Evolutionary conservation across 2,113 vertebrate species (phyloP).

Genomic region (Centropristis striata): DNA sequence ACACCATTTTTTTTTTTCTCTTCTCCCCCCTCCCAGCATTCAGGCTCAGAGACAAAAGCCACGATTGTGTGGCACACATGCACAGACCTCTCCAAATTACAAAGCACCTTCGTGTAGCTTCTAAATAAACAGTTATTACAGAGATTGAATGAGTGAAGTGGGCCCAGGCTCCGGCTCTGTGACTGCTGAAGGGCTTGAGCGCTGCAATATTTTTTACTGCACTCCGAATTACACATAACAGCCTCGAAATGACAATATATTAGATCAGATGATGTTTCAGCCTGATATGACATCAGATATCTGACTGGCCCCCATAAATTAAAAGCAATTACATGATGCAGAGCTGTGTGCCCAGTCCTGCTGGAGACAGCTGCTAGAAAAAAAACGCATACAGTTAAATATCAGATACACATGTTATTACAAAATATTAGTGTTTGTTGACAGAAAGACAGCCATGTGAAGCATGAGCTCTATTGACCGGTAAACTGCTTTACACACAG

Average conservation of each 20-base stretch:
- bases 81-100: neutral
- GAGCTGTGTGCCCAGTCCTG: neutral
- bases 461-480: neutral
- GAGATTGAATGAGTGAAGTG: neutral
- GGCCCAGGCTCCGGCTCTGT: neutral
- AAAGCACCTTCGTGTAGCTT: neutral
- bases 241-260: neutral
- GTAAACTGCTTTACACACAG: neutral
- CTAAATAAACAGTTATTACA: neutral
- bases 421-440: neutral
- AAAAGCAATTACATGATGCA: neutral
- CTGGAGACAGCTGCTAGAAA: neutral
- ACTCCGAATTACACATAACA: neutral
- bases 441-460: neutral
- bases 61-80: neutral
- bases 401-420: neutral
- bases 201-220: neutral
- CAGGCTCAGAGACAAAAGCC: neutral
- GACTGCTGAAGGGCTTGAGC: neutral
- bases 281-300: neutral
- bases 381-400: neutral
- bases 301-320: neutral
- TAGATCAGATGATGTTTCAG: neutral
- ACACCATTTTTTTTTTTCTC: neutral
- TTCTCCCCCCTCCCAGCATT: neutral